Conservation (phyloP, 2,888 invertebrate species). For the Metellina segmentata region DNA sequence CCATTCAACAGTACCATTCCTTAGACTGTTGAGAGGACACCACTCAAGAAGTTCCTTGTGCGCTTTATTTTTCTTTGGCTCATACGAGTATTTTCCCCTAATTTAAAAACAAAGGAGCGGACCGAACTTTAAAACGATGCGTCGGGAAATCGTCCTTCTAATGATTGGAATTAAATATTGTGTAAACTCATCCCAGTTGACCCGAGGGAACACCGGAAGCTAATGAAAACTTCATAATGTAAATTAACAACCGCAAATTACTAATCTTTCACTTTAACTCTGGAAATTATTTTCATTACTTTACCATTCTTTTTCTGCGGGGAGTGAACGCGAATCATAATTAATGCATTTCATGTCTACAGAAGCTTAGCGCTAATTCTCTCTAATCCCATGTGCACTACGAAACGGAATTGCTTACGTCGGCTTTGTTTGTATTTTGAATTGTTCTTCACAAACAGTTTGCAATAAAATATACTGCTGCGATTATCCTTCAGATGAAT, state of each 20-base stretch:
- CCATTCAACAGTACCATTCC: no score
- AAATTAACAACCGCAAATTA: conserved; percentile 21
- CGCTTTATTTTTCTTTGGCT: no score
- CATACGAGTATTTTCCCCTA: no score
- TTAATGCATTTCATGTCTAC: conserved; percentile 50
- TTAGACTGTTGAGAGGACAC: no score
- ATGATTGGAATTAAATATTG: neutral
- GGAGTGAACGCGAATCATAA: conserved; percentile 46
- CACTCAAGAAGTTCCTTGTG: no score
- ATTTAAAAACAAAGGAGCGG: no score
- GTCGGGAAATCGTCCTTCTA: neutral
- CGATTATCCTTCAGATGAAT: neutral
- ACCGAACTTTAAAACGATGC: neutral
- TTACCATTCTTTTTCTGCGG: neutral
- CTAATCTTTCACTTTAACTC: conserved; percentile 10
- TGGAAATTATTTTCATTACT: conserved; percentile 15
- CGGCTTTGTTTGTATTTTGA: neutral
- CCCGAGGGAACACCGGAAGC: neutral
- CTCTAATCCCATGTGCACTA: conserved; percentile 20
- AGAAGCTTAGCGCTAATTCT: conserved; percentile 33
- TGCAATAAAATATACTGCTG: neutral
- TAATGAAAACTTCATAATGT: neutral
- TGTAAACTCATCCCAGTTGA: neutral
- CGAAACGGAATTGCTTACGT: neutral
- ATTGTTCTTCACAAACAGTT: neutral